A percentile compares a stretch with the other conserved stretches of the same genome.
phyloP scores from a whole-genome alignment of 2,113 vertebrate genomes.

The Anarhynchus alexandrinus region DNA sequence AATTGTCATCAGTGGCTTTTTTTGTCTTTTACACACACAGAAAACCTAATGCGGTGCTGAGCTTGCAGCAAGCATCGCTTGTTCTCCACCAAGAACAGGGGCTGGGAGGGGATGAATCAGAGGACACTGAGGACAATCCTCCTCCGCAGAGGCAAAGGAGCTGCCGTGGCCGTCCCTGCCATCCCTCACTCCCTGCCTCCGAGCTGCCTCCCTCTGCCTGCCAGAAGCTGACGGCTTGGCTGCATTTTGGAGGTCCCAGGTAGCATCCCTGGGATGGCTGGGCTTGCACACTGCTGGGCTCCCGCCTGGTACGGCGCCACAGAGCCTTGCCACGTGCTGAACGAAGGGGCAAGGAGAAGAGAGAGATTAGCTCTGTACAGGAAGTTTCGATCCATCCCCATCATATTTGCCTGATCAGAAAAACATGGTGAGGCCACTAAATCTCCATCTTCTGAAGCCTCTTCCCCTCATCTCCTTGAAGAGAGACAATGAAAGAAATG shows the following conservation, averaged over 20 bases:
- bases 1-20: background rate
- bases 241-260: background rate
- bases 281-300: background rate
- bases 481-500: background rate
- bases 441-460: background rate
- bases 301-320: rapidly evolving
- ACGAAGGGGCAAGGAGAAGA: rapidly evolving
- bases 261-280: background rate
- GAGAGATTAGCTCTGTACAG: background rate
- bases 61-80: background rate
- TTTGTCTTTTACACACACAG: background rate
- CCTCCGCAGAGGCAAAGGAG: background rate
- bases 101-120: background rate
- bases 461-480: background rate
- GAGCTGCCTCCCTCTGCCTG: background rate
- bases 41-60: background rate
- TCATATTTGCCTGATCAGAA: background rate
- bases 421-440: background rate
- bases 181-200: background rate
- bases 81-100: background rate
- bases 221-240: background rate
- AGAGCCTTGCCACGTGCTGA: background rate
- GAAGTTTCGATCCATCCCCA: background rate
- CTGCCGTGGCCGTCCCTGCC: background rate
- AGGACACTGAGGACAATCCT: background rate